Base-by-base conservation (phyloP, 2,888 invertebrate species). In the Gisinianus flammeolus region DNA sequence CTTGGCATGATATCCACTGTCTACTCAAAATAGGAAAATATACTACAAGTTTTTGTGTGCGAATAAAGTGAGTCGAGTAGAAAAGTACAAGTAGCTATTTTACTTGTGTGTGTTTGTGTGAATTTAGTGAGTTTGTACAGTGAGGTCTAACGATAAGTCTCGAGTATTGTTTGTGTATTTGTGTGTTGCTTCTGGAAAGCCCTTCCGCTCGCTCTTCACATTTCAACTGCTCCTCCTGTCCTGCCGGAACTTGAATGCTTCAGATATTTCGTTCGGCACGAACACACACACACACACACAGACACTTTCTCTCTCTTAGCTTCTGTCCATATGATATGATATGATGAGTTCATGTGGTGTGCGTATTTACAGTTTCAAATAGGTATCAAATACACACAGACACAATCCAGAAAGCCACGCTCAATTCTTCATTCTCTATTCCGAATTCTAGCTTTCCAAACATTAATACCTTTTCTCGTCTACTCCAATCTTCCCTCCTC, bases 251-350 rank as follows among this genome's bases (percentile, higher is more conserved):
- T 30, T 62, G 58, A 72, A 72, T 72, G 33, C 72, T 58, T 58
- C 24, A 72, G 71, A 77, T 77, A 64, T 72, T 77, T 71, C 52
- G 26, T 70, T 71, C 72, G 70, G 54, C 64, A 70, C 71, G 77
- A 71, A 71, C 64, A 56, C 56, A 62, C 5, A 35, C n/a, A n/a
- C 54, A 54, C 54, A n/a, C n/a, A 16, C 16, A 54, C 54, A 10
- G 16, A 16, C 6, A 44, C 54, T 54, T 19, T 16, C 54, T 54
- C 54, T 16, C 5, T 54, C 44, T 44, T 44, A 10, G 8, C 16
- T 16, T 44, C 44, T 8, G 16, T 54, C 54, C n/a, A n/a, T n/a
- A n/a, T n/a, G n/a, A n/a, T n/a, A n/a, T n/a, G n/a, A n/a, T n/a
- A n/a, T n/a, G n/a, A n/a, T n/a, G n/a, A n/a, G n/a, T n/a, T n/a